phyloP scores from a whole-genome alignment of 92 coral and sea anemone genomes.

The Epizoanthus scotinus region DNA sequence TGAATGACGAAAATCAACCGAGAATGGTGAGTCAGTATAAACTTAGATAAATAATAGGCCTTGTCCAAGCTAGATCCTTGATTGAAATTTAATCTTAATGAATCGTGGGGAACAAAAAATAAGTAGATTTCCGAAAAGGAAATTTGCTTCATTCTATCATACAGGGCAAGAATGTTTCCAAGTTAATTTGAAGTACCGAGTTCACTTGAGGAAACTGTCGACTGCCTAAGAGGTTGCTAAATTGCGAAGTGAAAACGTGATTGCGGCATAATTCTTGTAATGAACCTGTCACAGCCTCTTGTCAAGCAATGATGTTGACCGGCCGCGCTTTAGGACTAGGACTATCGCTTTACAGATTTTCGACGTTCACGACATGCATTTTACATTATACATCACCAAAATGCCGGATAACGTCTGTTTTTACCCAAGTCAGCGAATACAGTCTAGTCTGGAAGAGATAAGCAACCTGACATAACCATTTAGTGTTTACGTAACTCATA shows the following conservation, averaged over 20 bases:
- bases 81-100: conserved; percentile 26
- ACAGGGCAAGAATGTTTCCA: neutral
- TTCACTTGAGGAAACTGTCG: neutral
- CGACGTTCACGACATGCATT: neutral
- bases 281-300: conserved; percentile 13
- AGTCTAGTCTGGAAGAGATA: neutral
- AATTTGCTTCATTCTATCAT: neutral
- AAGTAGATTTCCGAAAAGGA: conserved; percentile 1
- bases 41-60: conserved; percentile 13
- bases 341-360: conserved; percentile 7
- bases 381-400: neutral
- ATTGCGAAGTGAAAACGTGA: conserved; percentile 12
- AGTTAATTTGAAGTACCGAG: neutral
- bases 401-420: neutral
- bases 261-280: conserved; percentile 13
- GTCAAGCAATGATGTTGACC: neutral
- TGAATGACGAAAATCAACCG: neutral
- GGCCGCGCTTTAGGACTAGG: conserved; percentile 9
- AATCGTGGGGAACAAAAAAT: conserved; percentile 17
- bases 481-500: neutral
- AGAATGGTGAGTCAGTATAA: conserved; percentile 8
- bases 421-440: neutral
- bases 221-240: conserved; percentile 13
- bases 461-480: neutral
- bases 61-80: too few relatives aligned